Evolutionary conservation across 2,113 vertebrate species (phyloP), one percentile per base, ranked within the genome.

Genomic region (Carassius gibelio): DNA sequence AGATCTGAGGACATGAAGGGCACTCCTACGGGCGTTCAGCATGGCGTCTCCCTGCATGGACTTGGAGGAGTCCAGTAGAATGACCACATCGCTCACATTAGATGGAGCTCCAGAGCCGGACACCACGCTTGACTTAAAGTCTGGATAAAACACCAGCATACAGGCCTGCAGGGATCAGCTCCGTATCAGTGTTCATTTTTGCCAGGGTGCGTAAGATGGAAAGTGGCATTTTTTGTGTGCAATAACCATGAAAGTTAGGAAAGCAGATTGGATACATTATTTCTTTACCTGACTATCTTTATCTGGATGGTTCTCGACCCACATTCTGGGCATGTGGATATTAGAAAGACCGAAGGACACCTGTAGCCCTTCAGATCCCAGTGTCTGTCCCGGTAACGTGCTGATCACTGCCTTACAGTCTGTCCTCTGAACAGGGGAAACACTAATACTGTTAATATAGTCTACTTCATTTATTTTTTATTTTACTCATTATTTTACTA

Each of bases 121-220:
- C n/a, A 81, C 30, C 45, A 85, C 26, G 1, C 26, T 0, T 36
- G 45, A n/a, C 17, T 90, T 84, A 78, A 97, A 95, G 36, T 95
- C 84, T 6, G 96, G 94, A 75, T 97, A 96, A 91, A 99, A 97
- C 48, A 97, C 95, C 84, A 98, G 90, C 96, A 97, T 96, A 89
- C 96, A 97, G 82, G 95, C 96, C 96, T 97, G 66, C 1, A 89
- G 84, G 71, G 21, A 80, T 45, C 14, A 80, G 38, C 14, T 55
- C 15, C 52, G 1, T 5, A 55, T n/a, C n/a, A 2, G 1, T 13
- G 5, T 13, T 23, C 26, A 13, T 64, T 36, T 52, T 34, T 26
- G 14, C 52, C 13, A 66, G 5, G 9, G 8, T 4, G 11, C 17
- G 3, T 30, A 57, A 9, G 15, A 69, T 19, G 42, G 19, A 15